Conservation (phyloP, 2,797 vertebrate species). For the Valencia hispanica region DNA sequence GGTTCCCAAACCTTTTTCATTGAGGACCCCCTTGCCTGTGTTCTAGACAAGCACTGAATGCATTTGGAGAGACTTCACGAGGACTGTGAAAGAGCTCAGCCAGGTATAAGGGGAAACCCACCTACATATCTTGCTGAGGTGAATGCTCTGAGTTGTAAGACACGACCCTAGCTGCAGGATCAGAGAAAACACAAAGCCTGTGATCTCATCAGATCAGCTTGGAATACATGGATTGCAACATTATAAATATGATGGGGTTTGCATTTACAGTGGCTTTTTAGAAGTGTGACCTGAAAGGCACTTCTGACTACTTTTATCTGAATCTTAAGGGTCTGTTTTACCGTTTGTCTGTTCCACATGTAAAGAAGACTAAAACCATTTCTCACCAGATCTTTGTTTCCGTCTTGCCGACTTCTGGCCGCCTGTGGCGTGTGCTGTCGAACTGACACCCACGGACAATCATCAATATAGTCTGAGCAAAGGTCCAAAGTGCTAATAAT, state of each 20-base stretch:
- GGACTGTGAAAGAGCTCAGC: no score
- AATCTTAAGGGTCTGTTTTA: neutral
- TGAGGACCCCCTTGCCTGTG: no score
- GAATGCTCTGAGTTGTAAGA: neutral
- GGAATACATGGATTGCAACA: neutral
- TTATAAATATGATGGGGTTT: neutral
- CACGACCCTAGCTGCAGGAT: neutral
- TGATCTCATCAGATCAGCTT: neutral
- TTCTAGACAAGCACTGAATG: neutral
- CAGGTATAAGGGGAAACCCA: neutral
- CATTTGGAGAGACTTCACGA: neutral
- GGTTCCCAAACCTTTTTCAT: no score
- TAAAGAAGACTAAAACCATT: neutral
- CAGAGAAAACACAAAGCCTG: neutral
- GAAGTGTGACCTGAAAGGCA: neutral
- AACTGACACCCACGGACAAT: slow-evolving; percentile 64
- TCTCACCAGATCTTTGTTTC: slow-evolving; percentile 60
- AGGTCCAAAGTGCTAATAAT: slow-evolving; percentile 80
- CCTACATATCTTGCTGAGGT: neutral
- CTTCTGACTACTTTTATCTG: neutral
- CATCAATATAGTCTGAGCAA: slow-evolving; percentile 74
- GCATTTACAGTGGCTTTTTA: neutral
- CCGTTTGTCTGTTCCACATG: neutral
- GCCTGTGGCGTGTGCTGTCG: slow-evolving; percentile 46
- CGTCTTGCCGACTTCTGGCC: slow-evolving; percentile 57